A percentile compares a stretch with the other conserved stretches of the same genome.
Conservation (phyloP, 2,888 invertebrate species). For the Melieria picta region DNA sequence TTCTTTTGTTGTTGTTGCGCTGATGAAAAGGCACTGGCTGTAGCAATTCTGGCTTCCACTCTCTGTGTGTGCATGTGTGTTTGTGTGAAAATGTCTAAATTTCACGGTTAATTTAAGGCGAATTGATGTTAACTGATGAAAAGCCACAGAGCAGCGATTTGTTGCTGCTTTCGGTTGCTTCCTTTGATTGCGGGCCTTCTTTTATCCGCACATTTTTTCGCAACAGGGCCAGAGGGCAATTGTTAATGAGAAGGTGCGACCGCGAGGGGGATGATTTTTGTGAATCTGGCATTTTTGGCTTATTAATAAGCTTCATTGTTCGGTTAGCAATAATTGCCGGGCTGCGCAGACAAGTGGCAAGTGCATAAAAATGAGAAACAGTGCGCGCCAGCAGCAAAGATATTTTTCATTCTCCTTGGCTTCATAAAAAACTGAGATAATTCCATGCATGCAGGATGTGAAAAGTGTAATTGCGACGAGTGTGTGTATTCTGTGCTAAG, state of each 20-base stretch:
- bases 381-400: too few species aligned
- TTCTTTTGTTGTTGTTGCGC: constrained; percentile 26
- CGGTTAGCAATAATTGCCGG: constrained; percentile 2
- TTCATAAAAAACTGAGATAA: too few species aligned
- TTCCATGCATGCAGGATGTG: too few species aligned
- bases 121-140: constrained; percentile 50
- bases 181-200: background rate
- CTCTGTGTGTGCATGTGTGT: background rate
- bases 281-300: constrained; percentile 13
- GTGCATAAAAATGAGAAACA: background rate
- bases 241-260: constrained; percentile 9
- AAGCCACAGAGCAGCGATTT: constrained; percentile 7
- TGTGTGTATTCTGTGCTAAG: too few species aligned
- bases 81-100: constrained; percentile 56
- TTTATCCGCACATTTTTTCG: background rate
- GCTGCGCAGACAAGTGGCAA: background rate
- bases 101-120: constrained; percentile 63
- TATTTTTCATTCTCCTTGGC: too few species aligned
- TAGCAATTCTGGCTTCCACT: constrained; percentile 47
- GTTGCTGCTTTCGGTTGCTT: background rate
- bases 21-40: constrained; percentile 49
- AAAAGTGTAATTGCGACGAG: too few species aligned
- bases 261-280: background rate
- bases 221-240: background rate
- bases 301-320: constrained; percentile 32